Conservation (phyloP, 2,797 vertebrate species). For the Rhynchotus rufescens region DNA sequence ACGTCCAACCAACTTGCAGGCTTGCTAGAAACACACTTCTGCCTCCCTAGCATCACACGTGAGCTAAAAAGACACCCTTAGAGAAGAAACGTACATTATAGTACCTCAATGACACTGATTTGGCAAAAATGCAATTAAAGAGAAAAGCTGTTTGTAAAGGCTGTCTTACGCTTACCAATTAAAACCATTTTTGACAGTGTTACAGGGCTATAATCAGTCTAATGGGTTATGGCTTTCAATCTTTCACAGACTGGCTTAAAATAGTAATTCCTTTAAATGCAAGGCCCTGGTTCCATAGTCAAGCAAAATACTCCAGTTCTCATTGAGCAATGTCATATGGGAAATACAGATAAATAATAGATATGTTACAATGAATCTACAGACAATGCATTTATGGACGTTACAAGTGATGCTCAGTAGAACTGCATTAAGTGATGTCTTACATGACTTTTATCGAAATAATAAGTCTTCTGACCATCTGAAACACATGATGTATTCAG, state of each 20-base stretch:
- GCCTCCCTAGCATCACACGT: background rate
- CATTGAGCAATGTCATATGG: background rate
- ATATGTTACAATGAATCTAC: background rate
- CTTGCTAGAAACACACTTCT: background rate
- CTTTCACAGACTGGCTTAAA: conserved; percentile 38
- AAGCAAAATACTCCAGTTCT: background rate
- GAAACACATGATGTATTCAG: background rate
- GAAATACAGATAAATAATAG: background rate
- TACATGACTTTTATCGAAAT: background rate
- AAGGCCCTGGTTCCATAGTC: background rate
- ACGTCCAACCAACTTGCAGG: no score
- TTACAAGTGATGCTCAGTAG: background rate
- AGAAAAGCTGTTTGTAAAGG: conserved; percentile 36
- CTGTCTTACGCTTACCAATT: conserved; percentile 3
- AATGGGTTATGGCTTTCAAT: conserved; percentile 46
- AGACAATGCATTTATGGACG: background rate
- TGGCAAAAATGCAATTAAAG: conserved; percentile 59
- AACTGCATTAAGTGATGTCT: background rate
- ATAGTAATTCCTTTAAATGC: conserved; percentile 51
- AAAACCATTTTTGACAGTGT: conserved; percentile 50
- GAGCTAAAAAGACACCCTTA: background rate
- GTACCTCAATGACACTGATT: background rate
- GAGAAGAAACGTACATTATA: background rate
- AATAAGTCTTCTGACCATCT: background rate
- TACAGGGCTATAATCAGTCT: conserved; percentile 41